Evolutionary conservation across 2,888 invertebrate species (phyloP), one percentile per base, ranked within the genome.

Genomic region (Agonopterix subpropinquella): DNA sequence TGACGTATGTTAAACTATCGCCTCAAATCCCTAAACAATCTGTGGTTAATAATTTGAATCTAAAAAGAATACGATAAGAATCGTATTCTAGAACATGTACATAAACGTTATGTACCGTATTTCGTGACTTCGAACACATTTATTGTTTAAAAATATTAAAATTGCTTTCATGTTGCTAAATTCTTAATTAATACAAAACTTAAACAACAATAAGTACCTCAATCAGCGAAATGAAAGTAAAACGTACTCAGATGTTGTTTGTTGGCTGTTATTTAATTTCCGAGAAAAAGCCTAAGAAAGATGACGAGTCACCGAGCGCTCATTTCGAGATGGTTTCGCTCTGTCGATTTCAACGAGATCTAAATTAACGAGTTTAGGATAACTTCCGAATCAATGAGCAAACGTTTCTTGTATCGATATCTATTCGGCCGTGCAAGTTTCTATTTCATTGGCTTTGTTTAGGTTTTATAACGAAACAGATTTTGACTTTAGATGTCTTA

Each of bases 271-370:
- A 54, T 60, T 61, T 54, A 59, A 61, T 64, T 57, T 59, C 41
- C n/a, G 54, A 59, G 56, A 54, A 57, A 61, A 57, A 52, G 52
- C 51, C 52, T 51, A 49, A 55, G 28, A 71, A 76, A 78, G 59
- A 62, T 65, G 65, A 59, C 64, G 67, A 77, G 75, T 78, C 77
- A 77, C 66, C 64, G 65, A 71, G 55, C 64, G 66, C 67, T 77
- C 70, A 77, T 79, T 78, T 77, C 57, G 59, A 55, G 67, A 70
- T 72, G 73, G 71, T 67, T 73, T 68, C 71, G 67, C 71, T 67
- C 67, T 72, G 76, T 75, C 76, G 71, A 73, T 72, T 73, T 67
- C 70, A 66, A 71, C 72, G 65, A 70, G 71, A 67, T 72, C 68
- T 70, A 71, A 74, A 73, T 75, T 73, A 75, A 71, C 69, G 71